A percentile compares a stretch with the other conserved stretches of the same genome.
These are phyloP conservation scores for Phanerotoma sp. DNA, from an alignment of 2,888 invertebrate genomes.

Conservation along the genomic window DNA sequence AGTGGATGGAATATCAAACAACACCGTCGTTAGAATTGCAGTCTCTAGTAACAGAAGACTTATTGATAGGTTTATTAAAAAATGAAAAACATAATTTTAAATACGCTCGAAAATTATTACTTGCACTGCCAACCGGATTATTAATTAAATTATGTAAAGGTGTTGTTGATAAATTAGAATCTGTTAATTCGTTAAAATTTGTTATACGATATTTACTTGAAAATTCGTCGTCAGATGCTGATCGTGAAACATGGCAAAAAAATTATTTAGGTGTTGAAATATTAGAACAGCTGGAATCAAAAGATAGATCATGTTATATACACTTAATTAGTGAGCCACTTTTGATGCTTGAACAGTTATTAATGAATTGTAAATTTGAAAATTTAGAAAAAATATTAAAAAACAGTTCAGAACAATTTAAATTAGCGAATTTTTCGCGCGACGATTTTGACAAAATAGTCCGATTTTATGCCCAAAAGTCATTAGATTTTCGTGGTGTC, in stretches of 20 bases:
- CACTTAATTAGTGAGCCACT: conserved; percentile 70
- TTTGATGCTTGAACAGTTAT: conserved; percentile 77
- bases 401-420: conserved; percentile 59
- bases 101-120: conserved; percentile 59
- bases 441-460: conserved; percentile 71
- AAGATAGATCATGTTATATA: conserved; percentile 65
- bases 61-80: conserved; percentile 63
- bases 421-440: conserved; percentile 58
- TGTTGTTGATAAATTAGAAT: conserved; percentile 66
- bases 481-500: conserved; percentile 68
- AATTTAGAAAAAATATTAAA: conserved; percentile 65
- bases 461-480: conserved; percentile 76
- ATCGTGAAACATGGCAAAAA: conserved; percentile 63
- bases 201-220: conserved; percentile 65
- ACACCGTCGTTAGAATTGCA: conserved; percentile 63
- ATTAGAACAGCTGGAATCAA: conserved; percentile 63
- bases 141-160: conserved; percentile 66
- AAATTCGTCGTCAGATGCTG: conserved; percentile 53
- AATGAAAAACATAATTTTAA: conserved; percentile 54
- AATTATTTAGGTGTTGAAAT: conserved; percentile 70
- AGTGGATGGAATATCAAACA: conserved; percentile 71
- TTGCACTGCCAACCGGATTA: conserved; percentile 63
- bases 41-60: conserved; percentile 61
- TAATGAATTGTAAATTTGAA: conserved; percentile 84
- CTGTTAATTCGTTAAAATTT: conserved; percentile 66